Conservation (phyloP, 1,140 invertebrate genomes). For the Pomacea maculata region DNA sequence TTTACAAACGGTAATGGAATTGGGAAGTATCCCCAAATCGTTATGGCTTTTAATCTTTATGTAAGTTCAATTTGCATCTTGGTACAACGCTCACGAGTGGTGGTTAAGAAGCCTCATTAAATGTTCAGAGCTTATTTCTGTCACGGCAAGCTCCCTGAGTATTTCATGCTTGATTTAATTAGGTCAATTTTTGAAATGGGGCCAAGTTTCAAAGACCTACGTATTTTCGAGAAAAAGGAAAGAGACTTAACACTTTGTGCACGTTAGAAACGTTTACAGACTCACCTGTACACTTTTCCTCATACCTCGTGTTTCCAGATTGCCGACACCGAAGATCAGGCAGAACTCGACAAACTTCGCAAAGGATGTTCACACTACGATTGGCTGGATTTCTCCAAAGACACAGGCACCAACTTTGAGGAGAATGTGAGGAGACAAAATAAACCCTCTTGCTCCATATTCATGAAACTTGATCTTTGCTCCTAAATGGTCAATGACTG, state of each 20-base stretch:
- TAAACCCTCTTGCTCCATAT: not conserved
- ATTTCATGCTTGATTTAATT: not conserved
- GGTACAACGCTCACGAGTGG: too few relatives aligned
- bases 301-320: not conserved
- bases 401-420: not conserved
- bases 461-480: not conserved
- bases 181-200: not conserved
- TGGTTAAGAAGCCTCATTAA: too few relatives aligned
- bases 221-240: not conserved
- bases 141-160: too few relatives aligned
- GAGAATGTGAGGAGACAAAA: not conserved
- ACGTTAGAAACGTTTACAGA: too few relatives aligned
- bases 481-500: not conserved
- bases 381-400: conserved; percentile 13
- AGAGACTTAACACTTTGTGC: too few relatives aligned
- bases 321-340: conserved; percentile 1
- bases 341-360: not conserved
- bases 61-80: too few relatives aligned
- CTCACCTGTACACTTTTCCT: too few relatives aligned
- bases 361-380: not conserved
- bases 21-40: too few relatives aligned
- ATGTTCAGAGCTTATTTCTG: too few relatives aligned
- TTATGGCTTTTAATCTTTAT: too few relatives aligned
- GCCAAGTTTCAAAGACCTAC: not conserved
- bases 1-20: too few relatives aligned